Evolutionary conservation across 2,888 invertebrate species (phyloP).

Genomic region (Oasisia sp.): DNA sequence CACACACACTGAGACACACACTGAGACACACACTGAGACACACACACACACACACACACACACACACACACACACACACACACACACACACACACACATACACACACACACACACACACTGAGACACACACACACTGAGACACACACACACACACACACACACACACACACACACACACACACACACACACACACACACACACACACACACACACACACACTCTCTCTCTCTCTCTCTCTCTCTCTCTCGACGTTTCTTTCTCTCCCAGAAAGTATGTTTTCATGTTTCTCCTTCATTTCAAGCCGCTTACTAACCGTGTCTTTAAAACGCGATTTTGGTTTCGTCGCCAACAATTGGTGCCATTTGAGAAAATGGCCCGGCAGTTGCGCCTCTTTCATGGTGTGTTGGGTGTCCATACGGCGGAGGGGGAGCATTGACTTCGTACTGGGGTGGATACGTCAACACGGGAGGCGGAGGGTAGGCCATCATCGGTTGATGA

Average conservation of each 20-base stretch:
- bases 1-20: no score
- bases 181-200: slow-evolving; percentile 28
- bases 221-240: no score
- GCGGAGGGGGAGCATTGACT: background rate
- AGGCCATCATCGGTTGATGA: background rate
- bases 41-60: no score
- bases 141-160: background rate
- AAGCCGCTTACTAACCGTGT: background rate
- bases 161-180: slow-evolving; percentile 26
- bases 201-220: slow-evolving; percentile 23
- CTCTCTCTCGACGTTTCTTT: background rate
- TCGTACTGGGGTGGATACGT: background rate
- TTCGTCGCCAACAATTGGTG: background rate
- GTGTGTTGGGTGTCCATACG: background rate
- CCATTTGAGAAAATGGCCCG: background rate
- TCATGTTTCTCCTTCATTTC: background rate
- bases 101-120: no score
- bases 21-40: no score
- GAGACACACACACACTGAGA: no score
- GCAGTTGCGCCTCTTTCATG: background rate
- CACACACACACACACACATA: background rate
- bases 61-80: no score
- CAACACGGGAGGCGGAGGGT: background rate
- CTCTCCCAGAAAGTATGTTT: background rate
- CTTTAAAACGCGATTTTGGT: background rate